Percentiles rank a stretch among this genome's conserved stretches.
Conservation (phyloP, 1,140 invertebrate species). For the Drosophila athabasca region DNA sequence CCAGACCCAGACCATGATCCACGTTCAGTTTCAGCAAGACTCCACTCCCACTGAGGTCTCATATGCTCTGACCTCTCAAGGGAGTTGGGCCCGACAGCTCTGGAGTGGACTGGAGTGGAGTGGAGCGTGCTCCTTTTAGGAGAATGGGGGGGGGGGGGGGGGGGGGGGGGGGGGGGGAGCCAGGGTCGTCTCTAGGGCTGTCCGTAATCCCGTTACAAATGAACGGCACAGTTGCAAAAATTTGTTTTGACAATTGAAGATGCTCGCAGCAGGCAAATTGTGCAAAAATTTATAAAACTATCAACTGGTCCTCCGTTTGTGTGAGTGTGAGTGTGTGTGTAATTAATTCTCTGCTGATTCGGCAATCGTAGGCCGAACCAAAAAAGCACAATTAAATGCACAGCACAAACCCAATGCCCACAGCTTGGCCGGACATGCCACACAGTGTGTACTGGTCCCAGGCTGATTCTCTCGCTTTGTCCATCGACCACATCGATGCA, state of each 20-base stretch:
- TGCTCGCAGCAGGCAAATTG: slow-evolving; percentile 32
- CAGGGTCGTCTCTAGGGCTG: slow-evolving; percentile 1
- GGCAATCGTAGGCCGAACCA: slow-evolving; percentile 50
- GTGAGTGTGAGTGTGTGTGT: slow-evolving; percentile 19
- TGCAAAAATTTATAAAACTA: slow-evolving; percentile 67
- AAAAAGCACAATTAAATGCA: slow-evolving; percentile 73
- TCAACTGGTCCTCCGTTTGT: slow-evolving; percentile 27
- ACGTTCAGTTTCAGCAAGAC: not conserved
- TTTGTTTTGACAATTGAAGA: slow-evolving; percentile 74
- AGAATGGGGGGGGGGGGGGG: not conserved
- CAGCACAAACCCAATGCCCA: slow-evolving; percentile 39
- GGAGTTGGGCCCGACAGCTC: slow-evolving; percentile 36
- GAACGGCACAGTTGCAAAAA: slow-evolving; percentile 74
- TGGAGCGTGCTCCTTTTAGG: not conserved
- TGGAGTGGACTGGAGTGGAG: too few species aligned
- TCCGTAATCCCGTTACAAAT: slow-evolving; percentile 74
- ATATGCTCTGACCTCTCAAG: slow-evolving; percentile 42
- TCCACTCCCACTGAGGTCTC: slow-evolving; percentile 36
- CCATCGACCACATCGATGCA: too few species aligned
- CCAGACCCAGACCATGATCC: not conserved
- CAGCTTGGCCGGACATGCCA: slow-evolving; percentile 23
- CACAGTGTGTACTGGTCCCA: slow-evolving; percentile 8
- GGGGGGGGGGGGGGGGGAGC: too few species aligned
- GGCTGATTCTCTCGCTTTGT: not conserved
- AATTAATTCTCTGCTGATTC: slow-evolving; percentile 76